Evolutionary conservation across 1,140 invertebrate genomes (phyloP).

Genomic region (Antheraea pernyi): DNA sequence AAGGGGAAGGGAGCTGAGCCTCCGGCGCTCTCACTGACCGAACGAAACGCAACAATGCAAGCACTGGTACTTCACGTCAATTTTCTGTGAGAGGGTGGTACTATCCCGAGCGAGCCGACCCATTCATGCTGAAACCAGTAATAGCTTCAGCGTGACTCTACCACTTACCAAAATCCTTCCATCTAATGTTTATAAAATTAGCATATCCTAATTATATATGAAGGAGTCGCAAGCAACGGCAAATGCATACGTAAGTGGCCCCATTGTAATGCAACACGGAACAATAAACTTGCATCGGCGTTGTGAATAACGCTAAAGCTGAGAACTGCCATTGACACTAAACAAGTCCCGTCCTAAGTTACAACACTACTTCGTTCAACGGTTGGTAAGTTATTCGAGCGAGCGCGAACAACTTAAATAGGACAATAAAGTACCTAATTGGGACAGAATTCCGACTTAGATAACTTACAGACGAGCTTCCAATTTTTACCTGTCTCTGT

Average conservation of each 20-base stretch:
- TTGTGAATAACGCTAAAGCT: constrained; percentile 28
- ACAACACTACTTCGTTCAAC: constrained; percentile 22
- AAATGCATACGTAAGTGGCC: constrained; percentile 21
- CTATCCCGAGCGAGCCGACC: no score
- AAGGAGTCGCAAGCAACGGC: constrained; percentile 5
- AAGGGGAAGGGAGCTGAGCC: no score
- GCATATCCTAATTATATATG: background rate
- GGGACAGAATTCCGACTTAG: constrained; percentile 22
- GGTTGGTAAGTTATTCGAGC: constrained; percentile 33
- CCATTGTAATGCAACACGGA: constrained; percentile 24
- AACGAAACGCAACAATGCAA: no score
- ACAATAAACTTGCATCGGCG: constrained; percentile 25
- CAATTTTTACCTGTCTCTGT: background rate
- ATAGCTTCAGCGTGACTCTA: no score
- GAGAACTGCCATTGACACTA: constrained; percentile 39
- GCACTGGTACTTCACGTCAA: no score
- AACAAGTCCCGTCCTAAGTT: constrained; percentile 38
- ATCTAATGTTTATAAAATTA: constrained; percentile 7
- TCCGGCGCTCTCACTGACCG: no score
- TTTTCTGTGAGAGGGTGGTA: no score
- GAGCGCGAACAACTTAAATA: constrained; percentile 38
- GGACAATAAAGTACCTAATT: constrained; percentile 41
- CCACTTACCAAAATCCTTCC: no score
- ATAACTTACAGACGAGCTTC: background rate
- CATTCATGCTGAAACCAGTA: no score